Percentiles rank a stretch among this genome's conserved stretches.
These are phyloP conservation scores for Agrotis clavis DNA, from an alignment of 2,888 invertebrate genomes.

Conservation along the genomic window DNA sequence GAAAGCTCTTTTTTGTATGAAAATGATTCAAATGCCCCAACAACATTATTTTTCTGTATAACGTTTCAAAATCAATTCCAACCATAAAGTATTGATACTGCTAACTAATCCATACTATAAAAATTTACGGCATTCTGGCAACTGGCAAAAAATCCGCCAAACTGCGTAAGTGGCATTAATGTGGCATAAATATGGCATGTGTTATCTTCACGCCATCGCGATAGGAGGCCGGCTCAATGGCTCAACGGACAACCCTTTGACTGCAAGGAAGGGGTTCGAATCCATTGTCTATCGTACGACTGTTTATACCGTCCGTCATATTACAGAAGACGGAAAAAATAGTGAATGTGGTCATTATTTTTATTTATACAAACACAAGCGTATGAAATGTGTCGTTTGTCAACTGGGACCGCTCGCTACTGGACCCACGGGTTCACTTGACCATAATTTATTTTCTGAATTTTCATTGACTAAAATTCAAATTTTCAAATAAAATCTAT, in stretches of 20 bases:
- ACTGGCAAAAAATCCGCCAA: conserved; percentile 74
- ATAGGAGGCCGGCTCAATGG: conserved; percentile 72
- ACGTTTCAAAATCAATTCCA: background rate
- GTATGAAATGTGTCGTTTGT: too few species aligned
- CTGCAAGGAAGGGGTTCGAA: conserved; percentile 57
- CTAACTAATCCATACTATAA: conserved; percentile 77
- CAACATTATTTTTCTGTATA: background rate
- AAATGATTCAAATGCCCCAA: background rate
- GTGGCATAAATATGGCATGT: conserved; percentile 70
- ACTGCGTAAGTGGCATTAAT: conserved; percentile 72
- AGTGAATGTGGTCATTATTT: background rate
- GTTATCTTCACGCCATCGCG: conserved; percentile 75
- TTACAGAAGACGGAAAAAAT: conserved; percentile 1
- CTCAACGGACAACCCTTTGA: conserved; percentile 77
- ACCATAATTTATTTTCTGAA: too few species aligned
- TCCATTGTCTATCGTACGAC: conserved; percentile 65
- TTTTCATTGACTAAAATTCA: too few species aligned
- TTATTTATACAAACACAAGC: conserved; percentile 2
- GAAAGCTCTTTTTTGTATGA: too few species aligned
- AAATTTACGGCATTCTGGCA: conserved; percentile 75
- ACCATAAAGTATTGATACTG: conserved; percentile 5
- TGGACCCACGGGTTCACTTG: too few species aligned
- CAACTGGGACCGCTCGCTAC: too few species aligned
- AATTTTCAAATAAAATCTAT: too few species aligned
- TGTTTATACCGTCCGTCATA: conserved; percentile 41